Evolutionary conservation across 1,140 invertebrate species (phyloP).

Genomic region (Anastatus disparis): DNA sequence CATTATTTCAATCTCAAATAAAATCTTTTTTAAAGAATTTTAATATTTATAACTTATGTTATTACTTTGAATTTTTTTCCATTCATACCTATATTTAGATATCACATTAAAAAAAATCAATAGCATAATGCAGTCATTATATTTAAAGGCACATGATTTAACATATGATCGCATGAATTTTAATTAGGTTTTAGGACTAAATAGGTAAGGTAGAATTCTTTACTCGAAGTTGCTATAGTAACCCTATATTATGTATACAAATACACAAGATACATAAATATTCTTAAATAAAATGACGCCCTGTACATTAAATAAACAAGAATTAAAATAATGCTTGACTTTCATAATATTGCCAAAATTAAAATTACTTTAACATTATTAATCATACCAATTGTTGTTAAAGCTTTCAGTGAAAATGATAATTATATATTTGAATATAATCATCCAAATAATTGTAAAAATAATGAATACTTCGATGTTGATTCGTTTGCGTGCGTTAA

Average conservation of each 20-base stretch:
- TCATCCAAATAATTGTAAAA: constrained; percentile 49
- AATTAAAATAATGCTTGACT: constrained; percentile 27
- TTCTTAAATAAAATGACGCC: constrained; percentile 7
- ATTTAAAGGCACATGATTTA: no score
- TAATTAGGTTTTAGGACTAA: constrained; percentile 2
- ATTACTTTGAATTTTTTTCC: no score
- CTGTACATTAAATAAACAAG: background rate
- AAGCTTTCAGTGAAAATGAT: background rate
- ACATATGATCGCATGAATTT: no score
- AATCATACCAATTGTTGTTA: background rate
- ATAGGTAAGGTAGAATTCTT: constrained; percentile 6
- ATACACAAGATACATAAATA: constrained; percentile 6
- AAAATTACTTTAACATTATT: constrained; percentile 6
- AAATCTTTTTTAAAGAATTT: no score
- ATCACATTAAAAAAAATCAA: no score
- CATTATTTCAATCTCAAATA: no score
- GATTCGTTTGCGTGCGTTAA: constrained; percentile 50
- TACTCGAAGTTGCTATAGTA: constrained; percentile 20
- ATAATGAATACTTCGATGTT: constrained; percentile 56
- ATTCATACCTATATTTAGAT: no score
- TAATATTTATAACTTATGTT: no score
- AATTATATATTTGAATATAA: constrained; percentile 50
- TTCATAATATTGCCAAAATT: background rate
- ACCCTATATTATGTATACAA: constrained; percentile 27
- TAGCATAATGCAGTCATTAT: no score